These are phyloP conservation scores for Hippocampus kuda DNA, from an alignment of 2,797 vertebrate genomes.

Conservation along the genomic window DNA sequence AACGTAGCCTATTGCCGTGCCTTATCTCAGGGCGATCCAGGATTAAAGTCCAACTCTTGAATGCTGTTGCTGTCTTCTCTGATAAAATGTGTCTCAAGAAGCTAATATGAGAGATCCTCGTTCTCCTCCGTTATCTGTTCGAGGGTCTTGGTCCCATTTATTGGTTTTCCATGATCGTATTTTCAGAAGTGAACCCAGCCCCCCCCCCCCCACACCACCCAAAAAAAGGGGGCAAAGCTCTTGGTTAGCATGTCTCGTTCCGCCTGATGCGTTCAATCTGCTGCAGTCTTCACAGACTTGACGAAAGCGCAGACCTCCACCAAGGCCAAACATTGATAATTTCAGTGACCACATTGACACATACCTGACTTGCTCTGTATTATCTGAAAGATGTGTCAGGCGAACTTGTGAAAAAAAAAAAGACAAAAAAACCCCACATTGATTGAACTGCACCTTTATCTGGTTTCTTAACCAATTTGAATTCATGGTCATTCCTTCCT, in stretches of 20 bases:
- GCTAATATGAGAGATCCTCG: background rate
- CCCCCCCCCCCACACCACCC: too few species aligned
- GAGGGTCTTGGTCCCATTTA: background rate
- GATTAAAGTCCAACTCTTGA: too few species aligned
- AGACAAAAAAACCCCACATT: background rate
- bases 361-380: background rate
- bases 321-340: background rate
- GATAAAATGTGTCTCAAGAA: background rate
- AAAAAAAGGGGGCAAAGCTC: too few species aligned
- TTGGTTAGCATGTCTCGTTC: too few species aligned
- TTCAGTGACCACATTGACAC: background rate
- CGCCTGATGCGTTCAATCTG: too few species aligned
- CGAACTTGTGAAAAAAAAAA: background rate
- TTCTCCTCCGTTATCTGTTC: background rate
- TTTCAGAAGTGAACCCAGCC: too few species aligned
- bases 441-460: background rate
- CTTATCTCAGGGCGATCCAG: too few species aligned
- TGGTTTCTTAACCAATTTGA: background rate
- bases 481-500: background rate
- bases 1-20: too few species aligned
- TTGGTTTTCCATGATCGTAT: background rate
- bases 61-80: background rate
- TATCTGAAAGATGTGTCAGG: background rate
- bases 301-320: background rate
- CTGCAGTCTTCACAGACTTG: too few species aligned